Base-by-base conservation (phyloP, 1,140 invertebrate species). In the Oncopodura yosiiana region DNA sequence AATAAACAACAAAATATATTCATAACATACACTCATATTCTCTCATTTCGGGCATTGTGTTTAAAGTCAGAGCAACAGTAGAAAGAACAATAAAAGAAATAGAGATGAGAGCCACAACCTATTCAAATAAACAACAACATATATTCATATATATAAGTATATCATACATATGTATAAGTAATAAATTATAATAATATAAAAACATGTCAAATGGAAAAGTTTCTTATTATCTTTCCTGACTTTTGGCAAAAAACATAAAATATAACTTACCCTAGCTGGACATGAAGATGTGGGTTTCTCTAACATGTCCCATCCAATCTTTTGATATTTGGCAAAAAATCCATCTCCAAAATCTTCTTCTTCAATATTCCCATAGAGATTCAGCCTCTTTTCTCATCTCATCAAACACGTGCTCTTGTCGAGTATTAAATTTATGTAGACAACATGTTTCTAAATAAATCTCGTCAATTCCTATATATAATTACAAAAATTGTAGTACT, bases 341-440 rank as follows among this genome's bases (percentile, higher is more conserved):
- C 90, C 90, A 57, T 91, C 86, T 18, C 92, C 93, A 69, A 95
- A 97, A 68, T 96, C 88, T 69, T 97, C 92, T 68, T 94, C 90
- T 66, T 95, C 91, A 5, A 90, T 76, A 69, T 95, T n/a, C 86
- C 48, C 87, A 73, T 36, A 97, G 74, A 27, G 87, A 92, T 70
- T 96, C 93, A 2, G 91, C 91, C 73, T 97, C 94, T 70, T 97
- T 97, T 36, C 92, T 77, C 86, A 97, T 96, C 71, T 97, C 94
- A 73, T 97, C 93, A 73, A 94, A 90, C 2, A 96, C 92, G 69
- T 95, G 89, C 71, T 97, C 93, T 71, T 96, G 96, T 53, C 91
- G 77, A 73, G 96, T 92, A 70, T 96, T 91, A 71, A 96, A 97
- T 68, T 94, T 95, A 75, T 97, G 92, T 71, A 96, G 92, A 71